phyloP scores from a whole-genome alignment of 2,888 invertebrate genomes.

The Netelia fuscicornis region DNA sequence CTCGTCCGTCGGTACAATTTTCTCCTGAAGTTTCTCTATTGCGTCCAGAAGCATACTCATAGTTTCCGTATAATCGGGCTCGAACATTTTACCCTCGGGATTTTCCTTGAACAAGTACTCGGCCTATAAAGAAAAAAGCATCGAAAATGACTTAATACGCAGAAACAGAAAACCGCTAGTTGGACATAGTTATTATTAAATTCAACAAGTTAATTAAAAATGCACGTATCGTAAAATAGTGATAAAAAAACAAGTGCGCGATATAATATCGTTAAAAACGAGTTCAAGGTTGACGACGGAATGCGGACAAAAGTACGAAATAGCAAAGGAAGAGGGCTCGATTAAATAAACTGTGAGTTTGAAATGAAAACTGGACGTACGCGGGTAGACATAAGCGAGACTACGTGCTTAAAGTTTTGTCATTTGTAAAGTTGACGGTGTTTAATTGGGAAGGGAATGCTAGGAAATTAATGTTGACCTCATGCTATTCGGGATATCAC shows the following conservation, averaged over 20 bases:
- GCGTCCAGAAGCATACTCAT: constrained; percentile 86
- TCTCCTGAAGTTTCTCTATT: constrained; percentile 84
- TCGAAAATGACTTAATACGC: neutral
- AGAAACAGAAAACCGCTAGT: neutral
- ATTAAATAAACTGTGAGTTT: neutral
- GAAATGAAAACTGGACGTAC: neutral
- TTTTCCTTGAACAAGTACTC: constrained; percentile 90
- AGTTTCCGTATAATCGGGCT: constrained; percentile 88
- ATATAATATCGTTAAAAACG: neutral
- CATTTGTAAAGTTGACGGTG: neutral
- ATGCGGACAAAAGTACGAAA: neutral
- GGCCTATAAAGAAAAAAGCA: constrained; percentile 83
- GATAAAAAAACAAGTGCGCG: neutral
- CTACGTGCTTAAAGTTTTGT: constrained; percentile 27
- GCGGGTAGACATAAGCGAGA: neutral
- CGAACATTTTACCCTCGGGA: constrained; percentile 89
- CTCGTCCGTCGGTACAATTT: constrained; percentile 69
- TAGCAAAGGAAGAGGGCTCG: neutral
- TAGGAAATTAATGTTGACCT: constrained; percentile 49
- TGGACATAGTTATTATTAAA: neutral
- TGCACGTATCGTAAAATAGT: neutral
- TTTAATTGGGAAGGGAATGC: constrained; percentile 2
- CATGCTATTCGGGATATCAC: constrained; percentile 18
- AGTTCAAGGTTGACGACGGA: neutral
- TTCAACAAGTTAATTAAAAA: neutral